Percentiles rank a stretch among this genome's conserved stretches.
Conservation (phyloP, 2,113 vertebrate genomes). For the Mirza zaza region DNA sequence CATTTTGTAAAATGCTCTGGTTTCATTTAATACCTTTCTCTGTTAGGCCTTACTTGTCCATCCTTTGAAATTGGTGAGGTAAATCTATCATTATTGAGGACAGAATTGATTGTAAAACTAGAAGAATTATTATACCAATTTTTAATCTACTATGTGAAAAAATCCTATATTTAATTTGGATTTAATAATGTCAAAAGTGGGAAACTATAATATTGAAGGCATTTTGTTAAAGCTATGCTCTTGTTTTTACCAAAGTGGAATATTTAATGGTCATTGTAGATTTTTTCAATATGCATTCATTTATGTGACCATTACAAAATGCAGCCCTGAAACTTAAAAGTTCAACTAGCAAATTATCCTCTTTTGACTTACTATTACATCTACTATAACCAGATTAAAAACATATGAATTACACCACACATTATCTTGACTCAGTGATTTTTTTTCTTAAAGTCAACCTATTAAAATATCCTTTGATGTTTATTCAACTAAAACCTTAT, state of each 20-base stretch:
- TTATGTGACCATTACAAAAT: conserved; percentile 54
- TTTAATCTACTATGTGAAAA: conserved; percentile 28
- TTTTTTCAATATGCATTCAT: conserved; percentile 42
- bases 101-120: not conserved
- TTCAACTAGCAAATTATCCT: conserved; percentile 54
- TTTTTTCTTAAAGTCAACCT: conserved; percentile 38
- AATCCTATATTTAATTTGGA: not conserved
- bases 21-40: not conserved
- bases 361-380: conserved; percentile 46
- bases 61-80: not conserved
- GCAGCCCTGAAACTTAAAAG: conserved; percentile 53
- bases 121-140: not conserved
- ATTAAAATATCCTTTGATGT: conserved; percentile 50
- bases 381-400: conserved; percentile 51
- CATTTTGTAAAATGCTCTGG: conserved; percentile 20
- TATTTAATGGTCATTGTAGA: conserved; percentile 34
- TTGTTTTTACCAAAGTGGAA: conserved; percentile 48
- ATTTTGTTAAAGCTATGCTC: conserved; percentile 42
- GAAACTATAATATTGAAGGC: conserved; percentile 17
- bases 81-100: not conserved
- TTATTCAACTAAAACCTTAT: conserved; percentile 45
- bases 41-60: not conserved
- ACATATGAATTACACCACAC: conserved; percentile 40
- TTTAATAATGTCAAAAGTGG: conserved; percentile 48
- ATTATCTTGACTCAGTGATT: conserved; percentile 35